Base-by-base conservation (phyloP, 2,113 vertebrate species). In the Urocolius indicus region DNA sequence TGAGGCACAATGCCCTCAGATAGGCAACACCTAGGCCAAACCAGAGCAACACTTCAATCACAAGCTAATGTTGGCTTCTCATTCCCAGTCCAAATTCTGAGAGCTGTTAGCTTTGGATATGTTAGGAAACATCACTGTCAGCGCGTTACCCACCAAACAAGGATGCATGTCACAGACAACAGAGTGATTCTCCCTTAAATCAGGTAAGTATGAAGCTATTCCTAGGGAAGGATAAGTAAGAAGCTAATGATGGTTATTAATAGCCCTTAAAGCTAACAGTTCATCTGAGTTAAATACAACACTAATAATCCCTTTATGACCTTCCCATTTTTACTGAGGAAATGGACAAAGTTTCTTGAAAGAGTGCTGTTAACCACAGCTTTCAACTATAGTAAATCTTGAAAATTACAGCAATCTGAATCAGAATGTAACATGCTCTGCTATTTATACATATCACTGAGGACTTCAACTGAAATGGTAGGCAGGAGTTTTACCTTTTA, bases 171-270 rank as follows among this genome's bases (percentile, higher is more conserved):
- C 62, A 61, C n/a, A 51, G 82, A 78, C 55, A 91, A 41, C 1
- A 41, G 5, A 69, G 16, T 22, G 13, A 89, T 68, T 68, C 30
- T 88, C 41, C 61, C 90, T 78, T 80, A 86, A 71, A 71, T 43
- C 66, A 94, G 68, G 80, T 73, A 75, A 75, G 80, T 58, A 79
- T 21, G 49, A 94, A 75, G 80, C 76, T 96, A 84, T 94, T 96
- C 76, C 86, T 54, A 90, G 76, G 34, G 73, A 93, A 72, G 83
- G 76, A 72, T 90, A 76, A 83, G 72, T 67, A 95, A 93, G 90
- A 94, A 82, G 95, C 83, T 97, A 96, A 97, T 30, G 66, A 78
- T 61, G n/a, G 85, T 84, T 96, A 96, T 96, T 96, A 92, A 93
- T 95, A 96, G 95, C 57, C 49, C 73, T 93, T 89, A 96, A 95